A percentile compares a stretch with the other conserved stretches of the same genome.
phyloP scores from a whole-genome alignment of 2,888 invertebrate genomes.

The Andricus quercusramuli region DNA sequence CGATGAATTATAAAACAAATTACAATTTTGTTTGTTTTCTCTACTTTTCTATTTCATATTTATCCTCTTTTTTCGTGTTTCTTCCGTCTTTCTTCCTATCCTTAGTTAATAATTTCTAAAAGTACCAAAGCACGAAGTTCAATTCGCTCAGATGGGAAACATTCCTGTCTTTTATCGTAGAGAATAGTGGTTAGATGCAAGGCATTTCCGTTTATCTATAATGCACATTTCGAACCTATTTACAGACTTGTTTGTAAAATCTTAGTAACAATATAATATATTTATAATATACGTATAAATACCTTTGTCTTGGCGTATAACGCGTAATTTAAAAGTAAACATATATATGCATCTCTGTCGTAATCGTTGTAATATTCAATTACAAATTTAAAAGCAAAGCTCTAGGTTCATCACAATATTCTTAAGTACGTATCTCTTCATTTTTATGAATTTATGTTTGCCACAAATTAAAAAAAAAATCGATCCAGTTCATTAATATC shows the following conservation, averaged over 20 bases:
- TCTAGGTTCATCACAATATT: slow-evolving; percentile 32
- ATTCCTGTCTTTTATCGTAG: slow-evolving; percentile 9
- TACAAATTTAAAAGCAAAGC: slow-evolving; percentile 40
- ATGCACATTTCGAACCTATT: slow-evolving; percentile 29
- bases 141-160: slow-evolving; percentile 12
- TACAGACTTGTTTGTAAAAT: slow-evolving; percentile 38
- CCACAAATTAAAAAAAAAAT: not conserved
- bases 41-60: not conserved
- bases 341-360: slow-evolving; percentile 41
- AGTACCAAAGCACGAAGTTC: not conserved
- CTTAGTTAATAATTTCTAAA: not conserved
- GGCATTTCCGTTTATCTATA: slow-evolving; percentile 22
- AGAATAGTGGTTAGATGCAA: slow-evolving; percentile 26
- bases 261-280: slow-evolving; percentile 47
- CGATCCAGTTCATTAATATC: not conserved
- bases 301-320: slow-evolving; percentile 48
- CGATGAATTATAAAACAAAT: not conserved
- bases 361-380: slow-evolving; percentile 42
- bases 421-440: slow-evolving; percentile 19
- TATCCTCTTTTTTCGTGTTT: not conserved
- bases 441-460: not conserved
- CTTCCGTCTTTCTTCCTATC: not conserved
- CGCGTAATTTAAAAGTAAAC: slow-evolving; percentile 44
- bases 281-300: slow-evolving; percentile 50
- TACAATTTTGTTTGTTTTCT: not conserved